A percentile compares a stretch with the other conserved stretches of the same genome.
These are phyloP conservation scores for Presbytis comata DNA, from an alignment of 2,797 vertebrate genomes.

Conservation along the genomic window DNA sequence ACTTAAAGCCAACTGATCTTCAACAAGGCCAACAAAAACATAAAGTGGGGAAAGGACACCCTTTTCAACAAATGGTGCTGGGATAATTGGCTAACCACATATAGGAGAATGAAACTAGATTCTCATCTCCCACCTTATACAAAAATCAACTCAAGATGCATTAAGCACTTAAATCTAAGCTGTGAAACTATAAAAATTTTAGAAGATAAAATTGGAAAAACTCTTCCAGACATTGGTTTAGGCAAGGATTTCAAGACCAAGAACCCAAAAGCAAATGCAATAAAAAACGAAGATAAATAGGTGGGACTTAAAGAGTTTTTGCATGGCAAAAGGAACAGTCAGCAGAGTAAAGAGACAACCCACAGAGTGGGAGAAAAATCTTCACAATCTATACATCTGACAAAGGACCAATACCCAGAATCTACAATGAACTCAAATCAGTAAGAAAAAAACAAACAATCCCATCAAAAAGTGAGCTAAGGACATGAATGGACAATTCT, in stretches of 20 bases:
- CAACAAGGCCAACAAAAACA: too few species aligned
- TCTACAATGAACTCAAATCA: neutral
- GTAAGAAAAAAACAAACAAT: neutral
- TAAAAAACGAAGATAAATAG: neutral
- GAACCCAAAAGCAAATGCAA: neutral
- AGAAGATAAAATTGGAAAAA: neutral
- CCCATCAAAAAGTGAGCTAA: neutral
- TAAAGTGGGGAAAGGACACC: too few species aligned
- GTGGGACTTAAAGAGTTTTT: neutral
- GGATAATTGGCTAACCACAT: too few species aligned
- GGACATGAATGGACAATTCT: neutral
- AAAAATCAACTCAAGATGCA: too few species aligned
- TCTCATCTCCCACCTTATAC: too few species aligned
- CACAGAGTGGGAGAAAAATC: neutral
- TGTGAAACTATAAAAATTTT: too few species aligned
- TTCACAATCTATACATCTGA: neutral
- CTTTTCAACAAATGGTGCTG: too few species aligned
- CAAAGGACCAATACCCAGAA: neutral
- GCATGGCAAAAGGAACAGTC: neutral
- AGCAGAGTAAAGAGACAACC: neutral
- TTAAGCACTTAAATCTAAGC: too few species aligned
- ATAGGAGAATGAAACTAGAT: too few species aligned
- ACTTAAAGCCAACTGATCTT: too few species aligned
- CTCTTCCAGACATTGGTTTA: neutral
- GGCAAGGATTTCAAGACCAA: neutral